Evolutionary conservation across 2,113 vertebrate species (phyloP).

Genomic region (Lontra canadensis): DNA sequence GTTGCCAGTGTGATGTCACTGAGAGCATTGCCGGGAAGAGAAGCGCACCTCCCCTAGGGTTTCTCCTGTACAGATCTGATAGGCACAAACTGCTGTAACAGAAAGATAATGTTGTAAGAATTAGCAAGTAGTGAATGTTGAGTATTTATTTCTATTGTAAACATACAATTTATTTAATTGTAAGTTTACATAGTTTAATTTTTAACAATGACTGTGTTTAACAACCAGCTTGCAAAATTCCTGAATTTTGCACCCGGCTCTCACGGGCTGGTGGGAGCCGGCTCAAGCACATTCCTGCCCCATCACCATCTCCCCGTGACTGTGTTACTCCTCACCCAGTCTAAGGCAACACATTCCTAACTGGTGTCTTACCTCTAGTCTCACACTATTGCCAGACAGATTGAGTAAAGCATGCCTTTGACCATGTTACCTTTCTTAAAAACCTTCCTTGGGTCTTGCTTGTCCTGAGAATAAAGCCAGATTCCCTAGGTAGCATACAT

Average conservation of each 20-base stretch:
- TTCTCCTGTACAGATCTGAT: neutral
- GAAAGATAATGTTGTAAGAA: neutral
- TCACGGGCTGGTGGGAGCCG: neutral
- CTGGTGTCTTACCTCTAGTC: neutral
- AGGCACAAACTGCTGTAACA: neutral
- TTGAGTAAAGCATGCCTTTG: neutral
- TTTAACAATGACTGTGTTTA: too few species aligned
- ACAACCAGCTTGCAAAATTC: neutral
- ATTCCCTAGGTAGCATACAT: neutral
- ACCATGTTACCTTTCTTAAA: neutral
- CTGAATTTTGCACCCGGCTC: neutral
- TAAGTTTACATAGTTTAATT: neutral
- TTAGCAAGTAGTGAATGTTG: neutral
- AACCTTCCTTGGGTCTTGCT: neutral
- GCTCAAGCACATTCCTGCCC: neutral
- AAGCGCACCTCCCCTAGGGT: neutral
- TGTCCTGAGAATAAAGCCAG: neutral
- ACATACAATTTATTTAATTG: neutral
- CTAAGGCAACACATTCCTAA: neutral
- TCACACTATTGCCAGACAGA: neutral
- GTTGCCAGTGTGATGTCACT: neutral
- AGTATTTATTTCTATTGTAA: neutral
- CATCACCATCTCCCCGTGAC: neutral
- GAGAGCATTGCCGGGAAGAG: neutral
- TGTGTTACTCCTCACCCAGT: neutral